These are phyloP conservation scores for Nasonia oneida DNA, from an alignment of 2,888 invertebrate genomes.

Conservation along the genomic window DNA sequence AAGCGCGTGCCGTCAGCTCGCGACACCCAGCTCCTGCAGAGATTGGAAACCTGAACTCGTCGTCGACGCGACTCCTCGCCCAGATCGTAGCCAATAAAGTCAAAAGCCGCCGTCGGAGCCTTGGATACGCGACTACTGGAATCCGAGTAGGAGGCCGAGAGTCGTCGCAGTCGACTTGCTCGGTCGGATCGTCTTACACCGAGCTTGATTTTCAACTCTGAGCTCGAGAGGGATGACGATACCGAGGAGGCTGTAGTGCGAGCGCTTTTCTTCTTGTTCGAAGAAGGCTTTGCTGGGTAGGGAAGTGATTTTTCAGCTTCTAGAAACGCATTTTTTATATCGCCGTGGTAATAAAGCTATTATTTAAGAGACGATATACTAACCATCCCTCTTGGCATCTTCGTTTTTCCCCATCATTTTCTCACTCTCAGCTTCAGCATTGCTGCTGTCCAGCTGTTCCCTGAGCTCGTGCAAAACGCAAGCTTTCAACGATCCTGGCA, in stretches of 20 bases:
- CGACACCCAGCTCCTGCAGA: conserved; percentile 67
- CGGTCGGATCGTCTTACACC: neutral
- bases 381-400: neutral
- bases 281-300: neutral
- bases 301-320: neutral
- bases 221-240: neutral
- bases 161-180: neutral
- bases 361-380: neutral
- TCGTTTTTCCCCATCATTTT: neutral
- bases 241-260: neutral
- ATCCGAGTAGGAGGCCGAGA: neutral
- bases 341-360: no score
- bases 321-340: neutral
- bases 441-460: neutral
- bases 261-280: neutral
- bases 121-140: no score
- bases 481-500: conserved; percentile 71
- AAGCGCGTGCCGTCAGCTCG: conserved; percentile 71
- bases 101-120: conserved; percentile 44
- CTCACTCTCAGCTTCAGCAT: neutral
- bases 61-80: conserved; percentile 62
- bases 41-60: conserved; percentile 69
- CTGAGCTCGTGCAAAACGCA: conserved; percentile 39
- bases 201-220: neutral
- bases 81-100: conserved; percentile 74